Evolutionary conservation across 1,140 invertebrate genomes (phyloP), one percentile per base, ranked within the genome.

Genomic region (Pogonus chalceus): DNA sequence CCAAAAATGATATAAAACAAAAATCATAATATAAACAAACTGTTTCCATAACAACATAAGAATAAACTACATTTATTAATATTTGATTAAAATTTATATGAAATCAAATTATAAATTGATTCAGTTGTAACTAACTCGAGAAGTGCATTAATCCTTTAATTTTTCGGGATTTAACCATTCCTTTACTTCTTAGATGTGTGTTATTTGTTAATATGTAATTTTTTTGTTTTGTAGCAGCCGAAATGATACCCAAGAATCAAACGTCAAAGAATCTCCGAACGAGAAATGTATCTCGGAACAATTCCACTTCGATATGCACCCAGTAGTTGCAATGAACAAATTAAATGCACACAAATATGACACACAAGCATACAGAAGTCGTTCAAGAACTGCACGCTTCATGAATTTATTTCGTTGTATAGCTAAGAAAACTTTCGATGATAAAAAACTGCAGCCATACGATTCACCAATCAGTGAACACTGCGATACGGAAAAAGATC

Each of bases 341-440:
- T 31, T 31, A 14, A 31, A 31, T 14, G 26, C 14, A 31, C 26
- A 7, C 14, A 4, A 31, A 31, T 4, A 4, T 7, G 14, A 31
- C 26, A 26, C 23, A 14, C 49, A 16, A 16, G n/a, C 53, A 55
- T 10, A 23, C 54, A 14, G 54, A 22, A 37, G n/a, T 59, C 23
- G 52, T 23, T 35, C 54, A 52, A 35, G 21, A 50, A 50, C 55
- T 52, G 23, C 51, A 18, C 37, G 37, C 3, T 43, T 43, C 18
- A 7, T 43, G 18, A 9, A 43, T 4, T 10, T 56, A 22, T 55
- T 63, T 37, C 55, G 60, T 7, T 56, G 55, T 55, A 20, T 61
- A 21, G 55, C 60, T 20, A 55, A 51, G 24, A 52, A 51, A 22
- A 60, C 56, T 10, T 37, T 57, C 16, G 56, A 57, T 20, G 58